Percentiles rank a stretch among this genome's conserved stretches.
Evolutionary conservation across 2,113 vertebrate species (phyloP).

Genomic region (Picathartes gymnocephalus): DNA sequence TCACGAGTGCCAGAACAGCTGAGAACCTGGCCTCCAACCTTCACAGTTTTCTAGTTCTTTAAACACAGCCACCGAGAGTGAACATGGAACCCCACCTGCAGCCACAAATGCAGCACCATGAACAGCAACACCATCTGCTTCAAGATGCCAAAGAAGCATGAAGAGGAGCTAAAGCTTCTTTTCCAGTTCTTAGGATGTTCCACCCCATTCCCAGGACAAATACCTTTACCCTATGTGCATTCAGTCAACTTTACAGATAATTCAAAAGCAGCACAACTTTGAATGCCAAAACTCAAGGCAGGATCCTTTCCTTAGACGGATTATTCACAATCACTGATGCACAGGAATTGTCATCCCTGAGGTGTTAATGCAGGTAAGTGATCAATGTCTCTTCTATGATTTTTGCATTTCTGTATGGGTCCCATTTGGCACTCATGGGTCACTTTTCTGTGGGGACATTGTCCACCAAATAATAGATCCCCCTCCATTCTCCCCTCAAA

Average conservation of each 20-base stretch:
- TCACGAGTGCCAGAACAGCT: neutral
- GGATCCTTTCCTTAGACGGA: neutral
- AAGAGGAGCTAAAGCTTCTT: neutral
- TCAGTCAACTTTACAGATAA: neutral
- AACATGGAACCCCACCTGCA: neutral
- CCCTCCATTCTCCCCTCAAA: neutral
- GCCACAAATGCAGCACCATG: neutral
- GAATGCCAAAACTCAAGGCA: neutral
- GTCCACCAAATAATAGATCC: neutral
- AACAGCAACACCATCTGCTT: no score
- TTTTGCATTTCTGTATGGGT: neutral
- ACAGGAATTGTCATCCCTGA: neutral
- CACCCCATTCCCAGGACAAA: neutral
- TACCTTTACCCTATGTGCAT: accelerated
- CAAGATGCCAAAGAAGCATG: accelerated
- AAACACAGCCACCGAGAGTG: neutral
- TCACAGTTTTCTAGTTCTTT: neutral
- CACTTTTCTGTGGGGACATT: neutral
- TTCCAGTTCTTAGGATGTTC: neutral
- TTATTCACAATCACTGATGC: neutral
- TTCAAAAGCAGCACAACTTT: neutral
- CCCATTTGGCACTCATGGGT: neutral
- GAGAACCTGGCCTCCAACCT: neutral
- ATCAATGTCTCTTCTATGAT: neutral
- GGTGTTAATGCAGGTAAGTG: neutral